Base-by-base conservation (phyloP, 2,113 vertebrate genomes). In the Labeo catla region DNA sequence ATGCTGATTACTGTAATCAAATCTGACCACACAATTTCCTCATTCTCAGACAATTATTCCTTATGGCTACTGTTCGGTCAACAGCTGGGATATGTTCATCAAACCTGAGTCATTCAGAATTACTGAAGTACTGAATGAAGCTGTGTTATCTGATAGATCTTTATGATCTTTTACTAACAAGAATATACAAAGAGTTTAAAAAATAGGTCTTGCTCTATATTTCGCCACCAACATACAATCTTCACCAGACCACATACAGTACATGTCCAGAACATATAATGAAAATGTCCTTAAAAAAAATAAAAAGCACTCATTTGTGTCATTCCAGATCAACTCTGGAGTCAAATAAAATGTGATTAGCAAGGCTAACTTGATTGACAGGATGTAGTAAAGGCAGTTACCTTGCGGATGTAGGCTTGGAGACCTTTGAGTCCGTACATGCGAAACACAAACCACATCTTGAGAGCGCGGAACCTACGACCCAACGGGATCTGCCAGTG, bases 401-500 rank as follows among this genome's bases (percentile, higher is more conserved):
- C 95, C 97, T 98, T 98, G 87, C 96, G 97, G 90, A 99, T 97
- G 84, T 98, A 84, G 34, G 94, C 94, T 92, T 99, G 98, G 88
- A 99, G 94, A 9, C 97, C 96, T 8, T 85, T 93, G 77, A 98
- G 92, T 0, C 98, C 98, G 0, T 97, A 98, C 92, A 97, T 90
- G 81, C 98, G 95, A 85, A 99, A 96, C 34, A 99, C 98, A 82
- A 99, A 99, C 98, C 98, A 99, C 92, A 99, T 87, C 92, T 99
- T 99, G 86, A 99, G 91, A 2, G 98, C 97, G 61, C 98, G 97
- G 90, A 99, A 99, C 88, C 98, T 93, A 84, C 98, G 96, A 8
- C 98, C 98, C 85, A 99, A 91, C 0, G 98, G 98, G 83, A 99
- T 96, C 91, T 98, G 97, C 98, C 98, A 99, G 86, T 99, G 98